phyloP scores from a whole-genome alignment of 2,888 invertebrate genomes.

The Ichneumoninae sp. region DNA sequence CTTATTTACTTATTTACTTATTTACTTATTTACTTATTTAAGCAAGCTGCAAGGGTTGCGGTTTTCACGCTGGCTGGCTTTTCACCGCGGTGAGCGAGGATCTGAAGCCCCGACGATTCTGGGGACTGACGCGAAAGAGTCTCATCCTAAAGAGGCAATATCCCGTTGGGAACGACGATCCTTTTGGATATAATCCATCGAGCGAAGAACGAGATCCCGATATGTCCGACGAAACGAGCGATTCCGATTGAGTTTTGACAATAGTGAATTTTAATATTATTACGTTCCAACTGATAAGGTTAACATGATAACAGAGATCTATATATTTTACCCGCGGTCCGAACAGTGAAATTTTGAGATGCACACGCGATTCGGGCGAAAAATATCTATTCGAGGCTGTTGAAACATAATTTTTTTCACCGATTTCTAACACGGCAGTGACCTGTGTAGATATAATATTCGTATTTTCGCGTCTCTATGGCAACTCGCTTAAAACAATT shows the following conservation, averaged over 20 bases:
- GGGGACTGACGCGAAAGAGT: constrained; percentile 88
- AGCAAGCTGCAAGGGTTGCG: constrained; percentile 89
- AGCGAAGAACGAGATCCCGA: not conserved
- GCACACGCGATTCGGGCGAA: not conserved
- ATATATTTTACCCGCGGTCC: not conserved
- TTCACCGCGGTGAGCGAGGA: constrained; percentile 88
- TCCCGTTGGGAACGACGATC: not conserved
- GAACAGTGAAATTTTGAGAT: not conserved
- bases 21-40: no score
- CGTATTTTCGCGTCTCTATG: not conserved
- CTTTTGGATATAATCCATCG: constrained; percentile 12
- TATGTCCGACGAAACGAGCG: constrained; percentile 9
- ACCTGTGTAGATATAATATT: not conserved
- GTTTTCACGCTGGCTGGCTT: constrained; percentile 91
- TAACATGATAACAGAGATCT: not conserved
- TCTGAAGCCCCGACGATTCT: constrained; percentile 89
- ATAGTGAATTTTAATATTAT: constrained; percentile 2
- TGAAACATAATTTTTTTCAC: constrained; percentile 1
- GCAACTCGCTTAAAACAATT: not conserved
- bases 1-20: no score
- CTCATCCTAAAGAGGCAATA: constrained; percentile 60
- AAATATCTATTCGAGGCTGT: not conserved
- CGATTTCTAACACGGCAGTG: constrained; percentile 2
- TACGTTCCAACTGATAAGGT: not conserved
- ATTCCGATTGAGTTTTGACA: constrained; percentile 26